These are phyloP conservation scores for Anadara kagoshimensis DNA, from an alignment of 1,140 invertebrate species.

Conservation along the genomic window DNA sequence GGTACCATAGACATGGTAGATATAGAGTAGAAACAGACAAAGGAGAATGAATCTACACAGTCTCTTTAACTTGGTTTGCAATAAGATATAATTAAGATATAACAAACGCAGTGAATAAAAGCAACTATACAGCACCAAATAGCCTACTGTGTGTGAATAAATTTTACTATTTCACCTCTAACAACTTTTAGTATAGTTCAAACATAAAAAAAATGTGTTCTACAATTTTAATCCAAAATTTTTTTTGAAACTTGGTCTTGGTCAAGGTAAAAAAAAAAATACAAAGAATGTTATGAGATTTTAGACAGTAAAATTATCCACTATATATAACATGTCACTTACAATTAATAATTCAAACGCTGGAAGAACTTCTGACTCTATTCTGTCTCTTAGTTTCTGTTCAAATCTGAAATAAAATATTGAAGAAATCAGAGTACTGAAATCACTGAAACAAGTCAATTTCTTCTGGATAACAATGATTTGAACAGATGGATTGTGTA, in stretches of 20 bases:
- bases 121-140: too few relatives aligned
- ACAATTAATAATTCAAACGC: slow-evolving; percentile 64
- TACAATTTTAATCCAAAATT: neutral
- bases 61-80: too few relatives aligned
- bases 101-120: too few relatives aligned
- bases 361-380: slow-evolving; percentile 59
- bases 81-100: too few relatives aligned
- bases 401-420: slow-evolving; percentile 53
- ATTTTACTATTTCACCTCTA: neutral
- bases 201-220: neutral
- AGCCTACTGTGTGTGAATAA: neutral
- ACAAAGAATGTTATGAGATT: neutral
- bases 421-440: neutral
- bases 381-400: slow-evolving; percentile 51
- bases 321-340: slow-evolving; percentile 23
- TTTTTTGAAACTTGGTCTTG: neutral
- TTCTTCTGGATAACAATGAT: neutral
- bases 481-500: neutral
- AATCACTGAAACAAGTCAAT: neutral
- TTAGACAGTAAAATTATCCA: neutral
- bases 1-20: neutral
- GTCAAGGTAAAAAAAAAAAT: neutral
- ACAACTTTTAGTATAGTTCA: neutral
- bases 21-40: neutral
- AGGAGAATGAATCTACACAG: neutral